Conservation (phyloP, 2,797 vertebrate species). For the Poecilia gillii region DNA sequence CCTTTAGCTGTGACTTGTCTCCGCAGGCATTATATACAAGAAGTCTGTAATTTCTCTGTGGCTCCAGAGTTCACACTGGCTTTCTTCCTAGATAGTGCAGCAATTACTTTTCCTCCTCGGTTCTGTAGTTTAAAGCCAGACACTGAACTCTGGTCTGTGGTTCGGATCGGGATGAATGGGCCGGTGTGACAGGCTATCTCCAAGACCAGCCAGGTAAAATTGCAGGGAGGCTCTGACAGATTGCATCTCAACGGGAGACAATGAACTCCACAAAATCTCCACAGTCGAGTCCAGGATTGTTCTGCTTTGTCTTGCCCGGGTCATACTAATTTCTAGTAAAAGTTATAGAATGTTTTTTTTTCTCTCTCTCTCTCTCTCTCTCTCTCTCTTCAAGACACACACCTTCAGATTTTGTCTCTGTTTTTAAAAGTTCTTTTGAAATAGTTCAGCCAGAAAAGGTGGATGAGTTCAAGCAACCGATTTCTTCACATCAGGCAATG, state of each 20-base stretch:
- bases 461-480: background rate
- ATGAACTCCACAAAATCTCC: conserved; percentile 33
- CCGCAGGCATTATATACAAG: background rate
- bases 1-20: background rate
- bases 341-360: background rate
- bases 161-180: conserved; percentile 9
- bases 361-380: too few species aligned
- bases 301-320: conserved; percentile 40
- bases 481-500: background rate
- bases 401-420: background rate
- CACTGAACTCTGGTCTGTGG: conserved; percentile 1
- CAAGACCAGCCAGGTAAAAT: conserved; percentile 16
- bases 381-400: background rate
- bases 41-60: background rate
- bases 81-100: background rate
- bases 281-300: conserved; percentile 17
- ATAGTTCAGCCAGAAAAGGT: background rate
- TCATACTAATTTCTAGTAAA: conserved; percentile 29
- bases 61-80: background rate
- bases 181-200: conserved; percentile 40
- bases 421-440: background rate
- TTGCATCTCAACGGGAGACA: conserved; percentile 38
- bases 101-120: conserved; percentile 1
- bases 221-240: conserved; percentile 43
- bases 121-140: conserved; percentile 3